Percentiles rank a stretch among this genome's conserved stretches.
Evolutionary conservation across 2,888 invertebrate genomes (phyloP).

Genomic region (Hedychridium roseum): DNA sequence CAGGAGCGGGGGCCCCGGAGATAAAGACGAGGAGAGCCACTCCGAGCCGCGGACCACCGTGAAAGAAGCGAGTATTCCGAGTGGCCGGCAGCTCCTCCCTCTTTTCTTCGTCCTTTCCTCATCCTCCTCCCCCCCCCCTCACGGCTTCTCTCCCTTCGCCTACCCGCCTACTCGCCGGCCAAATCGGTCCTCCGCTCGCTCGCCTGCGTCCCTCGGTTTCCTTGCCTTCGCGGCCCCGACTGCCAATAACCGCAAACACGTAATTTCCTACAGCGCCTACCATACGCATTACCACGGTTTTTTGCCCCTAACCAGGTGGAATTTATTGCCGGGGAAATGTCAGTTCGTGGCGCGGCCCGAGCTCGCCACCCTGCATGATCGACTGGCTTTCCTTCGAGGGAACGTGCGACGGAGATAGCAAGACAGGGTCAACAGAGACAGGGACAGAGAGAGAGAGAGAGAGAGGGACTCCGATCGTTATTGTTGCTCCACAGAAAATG

Average conservation of each 20-base stretch:
- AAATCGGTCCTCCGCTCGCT: constrained; percentile 17
- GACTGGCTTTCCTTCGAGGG: not conserved
- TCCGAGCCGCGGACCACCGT: constrained; percentile 56
- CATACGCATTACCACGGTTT: constrained; percentile 39
- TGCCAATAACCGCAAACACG: constrained; percentile 58
- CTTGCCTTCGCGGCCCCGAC: constrained; percentile 47
- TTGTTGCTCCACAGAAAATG: constrained; percentile 16
- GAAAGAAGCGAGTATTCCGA: constrained; percentile 53
- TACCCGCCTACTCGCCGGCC: constrained; percentile 12
- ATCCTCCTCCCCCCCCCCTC: constrained; percentile 13
- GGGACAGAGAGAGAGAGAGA: no score
- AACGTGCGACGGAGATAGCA: not conserved
- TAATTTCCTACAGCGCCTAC: constrained; percentile 55
- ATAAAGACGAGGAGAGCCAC: constrained; percentile 49
- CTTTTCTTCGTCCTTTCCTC: constrained; percentile 31
- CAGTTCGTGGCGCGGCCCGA: constrained; percentile 31
- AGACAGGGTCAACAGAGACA: no score
- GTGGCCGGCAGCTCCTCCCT: constrained; percentile 42
- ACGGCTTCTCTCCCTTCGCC: constrained; percentile 13
- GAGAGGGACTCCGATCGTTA: constrained; percentile 22
- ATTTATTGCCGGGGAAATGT: constrained; percentile 48
- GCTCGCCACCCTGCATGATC: constrained; percentile 23
- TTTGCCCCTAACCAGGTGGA: constrained; percentile 45
- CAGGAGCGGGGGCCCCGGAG: constrained; percentile 39
- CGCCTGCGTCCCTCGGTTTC: constrained; percentile 25